Conservation (phyloP, 2,797 vertebrate genomes). For the Xerus rutilus region DNA sequence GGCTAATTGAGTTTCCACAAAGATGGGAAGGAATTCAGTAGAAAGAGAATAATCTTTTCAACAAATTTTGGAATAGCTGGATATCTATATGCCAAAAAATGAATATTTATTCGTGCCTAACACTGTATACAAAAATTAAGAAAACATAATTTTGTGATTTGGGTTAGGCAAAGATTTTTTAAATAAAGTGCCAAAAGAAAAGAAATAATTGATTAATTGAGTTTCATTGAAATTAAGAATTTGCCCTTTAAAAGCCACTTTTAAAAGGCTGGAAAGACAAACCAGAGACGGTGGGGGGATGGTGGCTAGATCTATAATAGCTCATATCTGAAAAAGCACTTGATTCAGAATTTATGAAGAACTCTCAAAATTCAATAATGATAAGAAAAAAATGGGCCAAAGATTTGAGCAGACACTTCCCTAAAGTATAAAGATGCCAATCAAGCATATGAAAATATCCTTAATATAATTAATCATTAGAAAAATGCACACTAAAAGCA, state of each 20-base stretch:
- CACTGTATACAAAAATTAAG: neutral
- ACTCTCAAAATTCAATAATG: neutral
- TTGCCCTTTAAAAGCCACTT: conserved; percentile 10
- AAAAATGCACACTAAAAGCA: neutral
- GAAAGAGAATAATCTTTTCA: conserved; percentile 9
- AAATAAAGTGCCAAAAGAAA: neutral
- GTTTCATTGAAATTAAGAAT: neutral
- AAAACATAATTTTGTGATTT: neutral
- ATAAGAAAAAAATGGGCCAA: neutral
- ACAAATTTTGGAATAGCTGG: neutral
- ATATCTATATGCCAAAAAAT: neutral
- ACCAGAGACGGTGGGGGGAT: neutral
- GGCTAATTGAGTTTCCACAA: neutral
- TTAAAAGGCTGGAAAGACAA: neutral
- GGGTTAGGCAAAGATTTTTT: neutral
- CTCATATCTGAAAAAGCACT: neutral
- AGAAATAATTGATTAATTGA: neutral
- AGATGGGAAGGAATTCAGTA: neutral
- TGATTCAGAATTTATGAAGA: neutral
- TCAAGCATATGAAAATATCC: neutral
- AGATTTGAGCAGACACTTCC: neutral
- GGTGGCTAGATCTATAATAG: neutral
- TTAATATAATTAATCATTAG: neutral
- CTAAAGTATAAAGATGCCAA: neutral
- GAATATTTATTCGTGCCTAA: neutral